These are phyloP conservation scores for Bos taurus DNA, from an alignment of 2,113 vertebrate genomes.

Conservation along the genomic window DNA sequence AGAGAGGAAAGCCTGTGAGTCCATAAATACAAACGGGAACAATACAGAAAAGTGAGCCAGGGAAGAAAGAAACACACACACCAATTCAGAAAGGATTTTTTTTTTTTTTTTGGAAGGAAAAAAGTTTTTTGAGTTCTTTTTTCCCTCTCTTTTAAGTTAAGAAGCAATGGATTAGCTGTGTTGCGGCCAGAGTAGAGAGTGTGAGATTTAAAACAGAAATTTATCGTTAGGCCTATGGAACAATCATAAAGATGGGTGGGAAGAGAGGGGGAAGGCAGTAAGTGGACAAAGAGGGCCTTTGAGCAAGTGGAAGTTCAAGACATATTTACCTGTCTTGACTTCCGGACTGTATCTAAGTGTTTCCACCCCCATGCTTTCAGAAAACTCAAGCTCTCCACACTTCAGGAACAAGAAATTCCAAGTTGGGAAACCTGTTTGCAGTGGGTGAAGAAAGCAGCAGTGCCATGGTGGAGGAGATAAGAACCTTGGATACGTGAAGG, in stretches of 20 bases:
- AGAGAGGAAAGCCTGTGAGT: neutral
- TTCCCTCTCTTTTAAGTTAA: neutral
- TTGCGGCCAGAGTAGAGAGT: neutral
- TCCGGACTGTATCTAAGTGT: neutral
- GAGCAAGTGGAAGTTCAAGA: constrained; percentile 39
- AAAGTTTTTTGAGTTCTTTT: neutral
- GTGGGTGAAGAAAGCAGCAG: neutral
- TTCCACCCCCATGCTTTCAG: neutral
- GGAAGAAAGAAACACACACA: neutral
- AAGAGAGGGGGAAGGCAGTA: neutral
- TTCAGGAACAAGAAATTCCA: constrained; percentile 5
- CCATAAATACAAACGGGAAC: neutral
- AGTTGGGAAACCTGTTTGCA: neutral
- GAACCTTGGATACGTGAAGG: neutral
- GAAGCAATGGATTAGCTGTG: neutral
- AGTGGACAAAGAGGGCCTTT: constrained; percentile 25
- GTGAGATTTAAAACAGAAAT: neutral
- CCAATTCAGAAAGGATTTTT: neutral
- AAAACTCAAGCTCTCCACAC: neutral
- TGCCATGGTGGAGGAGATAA: neutral
- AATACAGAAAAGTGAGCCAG: neutral
- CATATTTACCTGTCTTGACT: neutral
- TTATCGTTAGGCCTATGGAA: neutral
- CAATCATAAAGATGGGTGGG: neutral
- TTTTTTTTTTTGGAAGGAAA: neutral